Percentiles rank a stretch among this genome's conserved stretches.
Evolutionary conservation across 2,888 invertebrate genomes (phyloP).

Genomic region (Antitype chi): DNA sequence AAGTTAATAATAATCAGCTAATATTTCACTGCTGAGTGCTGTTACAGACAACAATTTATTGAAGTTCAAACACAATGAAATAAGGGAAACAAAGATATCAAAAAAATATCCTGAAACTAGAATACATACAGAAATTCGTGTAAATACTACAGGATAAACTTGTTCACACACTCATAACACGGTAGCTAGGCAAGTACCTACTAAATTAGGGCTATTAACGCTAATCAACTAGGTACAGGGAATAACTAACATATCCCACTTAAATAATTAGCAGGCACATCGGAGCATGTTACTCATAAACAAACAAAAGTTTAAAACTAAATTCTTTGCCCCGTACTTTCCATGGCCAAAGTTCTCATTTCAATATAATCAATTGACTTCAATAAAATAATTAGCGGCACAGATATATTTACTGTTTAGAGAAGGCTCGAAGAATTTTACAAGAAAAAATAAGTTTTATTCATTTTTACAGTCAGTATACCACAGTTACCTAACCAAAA

Average conservation of each 20-base stretch:
- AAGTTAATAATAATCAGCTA: background rate
- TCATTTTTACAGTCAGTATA: constrained; percentile 15
- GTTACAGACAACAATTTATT: background rate
- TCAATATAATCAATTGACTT: constrained; percentile 4
- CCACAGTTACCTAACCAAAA: constrained; percentile 76
- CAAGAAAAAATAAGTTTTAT: constrained; percentile 10
- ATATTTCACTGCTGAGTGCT: background rate
- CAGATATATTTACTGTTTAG: no score
- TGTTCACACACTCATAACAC: background rate
- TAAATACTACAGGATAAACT: background rate
- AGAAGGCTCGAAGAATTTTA: background rate
- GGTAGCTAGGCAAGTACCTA: constrained; percentile 1
- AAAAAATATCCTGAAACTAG: background rate
- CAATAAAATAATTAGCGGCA: background rate
- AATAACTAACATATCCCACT: constrained; percentile 10
- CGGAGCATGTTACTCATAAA: background rate
- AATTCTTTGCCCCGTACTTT: constrained; percentile 40
- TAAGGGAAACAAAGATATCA: background rate
- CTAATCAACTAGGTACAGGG: constrained; percentile 20
- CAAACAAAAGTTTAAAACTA: background rate
- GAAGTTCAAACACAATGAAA: background rate
- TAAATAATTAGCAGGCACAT: constrained; percentile 6
- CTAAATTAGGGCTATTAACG: constrained; percentile 19
- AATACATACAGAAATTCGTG: background rate
- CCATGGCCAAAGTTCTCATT: constrained; percentile 44